phyloP scores from a whole-genome alignment of 2,113 vertebrate genomes.

The Ctenomys sociabilis region DNA sequence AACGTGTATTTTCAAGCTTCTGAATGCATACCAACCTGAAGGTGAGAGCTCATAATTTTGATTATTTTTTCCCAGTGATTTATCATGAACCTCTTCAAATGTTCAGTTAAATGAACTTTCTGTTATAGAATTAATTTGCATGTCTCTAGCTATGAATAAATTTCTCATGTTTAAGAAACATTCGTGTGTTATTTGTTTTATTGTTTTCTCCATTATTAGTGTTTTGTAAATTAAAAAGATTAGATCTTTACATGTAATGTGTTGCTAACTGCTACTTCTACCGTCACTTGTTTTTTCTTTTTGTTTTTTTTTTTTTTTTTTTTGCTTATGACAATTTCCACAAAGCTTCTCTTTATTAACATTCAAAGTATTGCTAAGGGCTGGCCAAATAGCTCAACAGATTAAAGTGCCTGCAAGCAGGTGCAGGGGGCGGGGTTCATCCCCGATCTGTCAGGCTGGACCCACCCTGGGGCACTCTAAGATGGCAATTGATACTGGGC shows the following conservation, averaged over 20 bases:
- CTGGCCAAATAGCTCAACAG: no score
- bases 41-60: not conserved
- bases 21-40: not conserved
- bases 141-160: constrained; percentile 28
- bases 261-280: not conserved
- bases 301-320: constrained; percentile 45
- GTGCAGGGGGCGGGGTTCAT: no score
- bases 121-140: not conserved
- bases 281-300: constrained; percentile 18
- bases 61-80: not conserved
- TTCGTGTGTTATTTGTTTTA: not conserved
- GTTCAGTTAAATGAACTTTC: not conserved
- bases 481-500: no score
- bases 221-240: not conserved
- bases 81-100: constrained; percentile 8
- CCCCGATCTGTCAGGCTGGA: no score
- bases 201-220: not conserved
- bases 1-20: not conserved
- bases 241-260: not conserved
- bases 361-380: not conserved
- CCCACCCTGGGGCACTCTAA: no score
- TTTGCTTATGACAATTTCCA: not conserved
- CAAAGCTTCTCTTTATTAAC: not conserved
- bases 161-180: not conserved
- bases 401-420: no score